Evolutionary conservation across 1,140 invertebrate genomes (phyloP).

Genomic region (Penaeus vannamei): DNA sequence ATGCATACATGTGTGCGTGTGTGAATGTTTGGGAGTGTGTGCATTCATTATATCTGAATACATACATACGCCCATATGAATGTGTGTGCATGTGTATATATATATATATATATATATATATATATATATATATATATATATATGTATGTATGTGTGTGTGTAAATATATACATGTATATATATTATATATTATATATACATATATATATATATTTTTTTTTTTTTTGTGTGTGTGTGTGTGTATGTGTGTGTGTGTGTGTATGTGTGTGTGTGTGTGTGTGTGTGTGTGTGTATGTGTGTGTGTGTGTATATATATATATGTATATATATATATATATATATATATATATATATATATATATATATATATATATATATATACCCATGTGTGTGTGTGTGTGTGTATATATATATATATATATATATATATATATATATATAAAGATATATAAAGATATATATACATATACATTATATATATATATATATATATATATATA

Average conservation of each 20-base stretch:
- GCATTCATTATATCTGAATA: too few relatives aligned
- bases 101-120: slow-evolving; percentile 31
- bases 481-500: too few relatives aligned
- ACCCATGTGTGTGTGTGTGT: too few relatives aligned
- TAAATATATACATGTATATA: slow-evolving; percentile 5
- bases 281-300: background rate
- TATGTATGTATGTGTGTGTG: slow-evolving; percentile 14
- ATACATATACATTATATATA: too few relatives aligned
- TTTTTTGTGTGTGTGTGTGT: background rate
- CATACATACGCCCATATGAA: background rate
- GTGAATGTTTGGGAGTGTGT: too few relatives aligned
- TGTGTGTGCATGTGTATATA: background rate
- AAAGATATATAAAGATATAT: too few relatives aligned
- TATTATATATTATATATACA: background rate
- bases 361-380: slow-evolving; percentile 24
- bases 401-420: too few relatives aligned
- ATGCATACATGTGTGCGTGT: too few relatives aligned
- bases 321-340: slow-evolving; percentile 25
- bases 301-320: background rate
- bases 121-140: slow-evolving; percentile 31
- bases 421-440: too few relatives aligned
- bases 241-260: background rate
- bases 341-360: slow-evolving; percentile 20
- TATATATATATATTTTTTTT: background rate
- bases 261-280: background rate